Evolutionary conservation across 2,113 vertebrate genomes (phyloP).

Genomic region (Salvator merianae): DNA sequence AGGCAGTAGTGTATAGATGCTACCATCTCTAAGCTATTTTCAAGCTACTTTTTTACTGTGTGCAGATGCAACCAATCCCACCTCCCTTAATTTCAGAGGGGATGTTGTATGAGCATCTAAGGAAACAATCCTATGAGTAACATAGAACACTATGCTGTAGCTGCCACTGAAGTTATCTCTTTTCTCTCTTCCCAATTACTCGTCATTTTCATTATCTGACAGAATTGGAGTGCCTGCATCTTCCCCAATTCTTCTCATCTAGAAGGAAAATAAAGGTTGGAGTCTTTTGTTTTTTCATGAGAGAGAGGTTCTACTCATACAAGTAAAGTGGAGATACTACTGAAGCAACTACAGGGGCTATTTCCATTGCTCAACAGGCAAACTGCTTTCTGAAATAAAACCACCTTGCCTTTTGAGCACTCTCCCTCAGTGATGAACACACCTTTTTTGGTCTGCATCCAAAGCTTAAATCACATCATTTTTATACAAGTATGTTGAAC

Average conservation of each 20-base stretch:
- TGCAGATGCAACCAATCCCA: no score
- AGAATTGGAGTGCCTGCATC: not conserved
- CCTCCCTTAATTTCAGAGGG: no score
- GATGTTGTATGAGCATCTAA: no score
- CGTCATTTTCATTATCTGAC: not conserved
- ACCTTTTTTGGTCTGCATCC: not conserved
- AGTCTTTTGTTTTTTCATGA: not conserved
- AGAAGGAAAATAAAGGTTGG: no score
- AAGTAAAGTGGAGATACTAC: no score
- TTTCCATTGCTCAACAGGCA: not conserved
- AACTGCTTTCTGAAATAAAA: not conserved
- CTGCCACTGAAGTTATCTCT: not conserved
- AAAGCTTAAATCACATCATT: not conserved
- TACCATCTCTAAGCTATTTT: no score
- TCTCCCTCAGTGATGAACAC: not conserved
- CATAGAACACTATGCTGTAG: not conserved
- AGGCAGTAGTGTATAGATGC: no score
- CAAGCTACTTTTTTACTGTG: no score
- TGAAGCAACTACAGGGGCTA: not conserved
- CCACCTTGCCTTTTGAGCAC: not conserved
- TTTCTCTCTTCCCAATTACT: not conserved
- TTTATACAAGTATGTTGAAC: fast-evolving
- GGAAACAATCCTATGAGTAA: no score
- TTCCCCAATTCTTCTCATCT: not conserved
- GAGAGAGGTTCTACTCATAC: no score